Conservation (phyloP, 2,888 invertebrate genomes). For the Cataglyphis albicans region DNA sequence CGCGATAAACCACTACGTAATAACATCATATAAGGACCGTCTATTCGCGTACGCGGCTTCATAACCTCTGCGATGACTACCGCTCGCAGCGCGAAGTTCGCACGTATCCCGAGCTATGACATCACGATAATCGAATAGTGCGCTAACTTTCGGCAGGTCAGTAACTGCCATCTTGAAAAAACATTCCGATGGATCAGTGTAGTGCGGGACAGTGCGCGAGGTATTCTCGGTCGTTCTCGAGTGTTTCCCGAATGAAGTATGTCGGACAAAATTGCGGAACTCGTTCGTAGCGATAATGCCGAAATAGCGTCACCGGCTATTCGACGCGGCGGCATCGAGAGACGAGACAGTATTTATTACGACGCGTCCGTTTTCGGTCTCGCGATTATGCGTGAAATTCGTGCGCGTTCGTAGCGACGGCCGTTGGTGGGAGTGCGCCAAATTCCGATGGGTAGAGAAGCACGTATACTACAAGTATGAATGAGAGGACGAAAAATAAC, state of each 20-base stretch:
- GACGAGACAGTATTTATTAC: background rate
- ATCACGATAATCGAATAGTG: background rate
- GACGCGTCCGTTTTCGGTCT: background rate
- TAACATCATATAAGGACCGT: background rate
- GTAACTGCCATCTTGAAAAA: background rate
- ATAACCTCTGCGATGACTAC: background rate
- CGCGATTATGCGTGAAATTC: background rate
- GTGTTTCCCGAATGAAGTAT: background rate
- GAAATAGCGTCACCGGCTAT: background rate
- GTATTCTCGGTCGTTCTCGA: background rate
- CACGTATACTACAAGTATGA: background rate
- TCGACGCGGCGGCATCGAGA: background rate
- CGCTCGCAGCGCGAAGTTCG: background rate
- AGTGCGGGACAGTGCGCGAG: background rate
- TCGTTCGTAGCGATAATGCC: background rate
- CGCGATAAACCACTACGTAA: background rate
- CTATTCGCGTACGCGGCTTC: background rate
- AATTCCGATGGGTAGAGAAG: background rate
- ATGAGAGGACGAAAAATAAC: no score
- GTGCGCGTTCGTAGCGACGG: background rate
- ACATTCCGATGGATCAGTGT: background rate
- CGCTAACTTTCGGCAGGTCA: background rate
- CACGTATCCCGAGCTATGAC: no score
- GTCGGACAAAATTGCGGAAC: background rate
- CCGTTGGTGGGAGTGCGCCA: slow-evolving; percentile 2